Conservation (phyloP, 1,140 invertebrate species). For the Paracyclopina nana region DNA sequence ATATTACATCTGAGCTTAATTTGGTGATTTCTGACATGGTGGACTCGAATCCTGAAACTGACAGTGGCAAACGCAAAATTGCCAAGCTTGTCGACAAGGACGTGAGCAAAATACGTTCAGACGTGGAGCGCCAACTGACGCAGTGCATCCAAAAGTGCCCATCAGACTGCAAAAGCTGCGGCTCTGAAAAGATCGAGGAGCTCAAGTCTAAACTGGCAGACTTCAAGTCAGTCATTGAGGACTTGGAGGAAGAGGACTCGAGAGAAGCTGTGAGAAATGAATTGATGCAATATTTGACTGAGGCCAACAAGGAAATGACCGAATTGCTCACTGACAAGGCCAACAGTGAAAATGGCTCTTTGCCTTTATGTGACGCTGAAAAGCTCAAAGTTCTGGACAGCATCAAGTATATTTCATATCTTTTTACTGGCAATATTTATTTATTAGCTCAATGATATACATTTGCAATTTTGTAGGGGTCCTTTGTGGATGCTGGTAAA, state of each 20-base stretch:
- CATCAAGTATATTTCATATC: background rate
- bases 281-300: constrained; percentile 12
- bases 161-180: constrained; percentile 4
- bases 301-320: constrained; percentile 4
- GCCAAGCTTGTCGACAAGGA: constrained; percentile 3
- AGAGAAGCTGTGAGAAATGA: constrained; percentile 3
- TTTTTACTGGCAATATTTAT: background rate
- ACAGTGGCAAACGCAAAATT: background rate
- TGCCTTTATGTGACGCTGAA: constrained; percentile 1
- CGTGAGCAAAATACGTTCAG: background rate
- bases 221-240: constrained; percentile 5
- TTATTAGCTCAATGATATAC: background rate
- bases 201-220: constrained; percentile 5
- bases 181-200: constrained; percentile 7
- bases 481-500: constrained; percentile 14
- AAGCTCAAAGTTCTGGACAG: constrained; percentile 10
- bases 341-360: background rate
- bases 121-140: background rate
- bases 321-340: constrained; percentile 7
- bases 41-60: constrained; percentile 2
- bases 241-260: constrained; percentile 2
- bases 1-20: too few species aligned
- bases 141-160: constrained; percentile 8
- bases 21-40: too few species aligned
- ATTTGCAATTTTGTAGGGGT: background rate